These are phyloP conservation scores for Sebastes oblongus DNA, from an alignment of 2,797 vertebrate species.

Conservation along the genomic window DNA sequence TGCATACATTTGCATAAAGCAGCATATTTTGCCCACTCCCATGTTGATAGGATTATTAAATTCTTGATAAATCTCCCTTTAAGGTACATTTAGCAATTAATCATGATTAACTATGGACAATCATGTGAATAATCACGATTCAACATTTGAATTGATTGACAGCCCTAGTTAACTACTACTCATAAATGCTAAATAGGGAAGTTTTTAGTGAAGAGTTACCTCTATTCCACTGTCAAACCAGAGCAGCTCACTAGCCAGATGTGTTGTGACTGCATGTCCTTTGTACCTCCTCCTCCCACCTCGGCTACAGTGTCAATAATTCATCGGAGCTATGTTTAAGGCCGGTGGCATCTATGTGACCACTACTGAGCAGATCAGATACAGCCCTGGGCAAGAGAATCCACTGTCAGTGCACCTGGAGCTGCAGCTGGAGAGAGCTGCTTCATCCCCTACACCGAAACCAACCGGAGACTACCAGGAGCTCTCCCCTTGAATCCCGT, in stretches of 20 bases:
- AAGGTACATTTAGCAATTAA: too few relatives aligned
- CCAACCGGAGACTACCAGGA: constrained; percentile 31
- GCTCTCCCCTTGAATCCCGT: constrained; percentile 40
- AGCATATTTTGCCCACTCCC: too few relatives aligned
- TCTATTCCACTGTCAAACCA: not conserved
- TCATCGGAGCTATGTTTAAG: constrained; percentile 51
- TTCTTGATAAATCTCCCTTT: too few relatives aligned
- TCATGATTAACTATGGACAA: too few relatives aligned
- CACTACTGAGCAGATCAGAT: constrained; percentile 50
- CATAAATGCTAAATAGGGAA: not conserved
- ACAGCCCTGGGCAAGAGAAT: constrained; percentile 45
- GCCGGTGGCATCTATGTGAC: constrained; percentile 53
- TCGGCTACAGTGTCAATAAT: constrained; percentile 65
- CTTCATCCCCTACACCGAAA: constrained; percentile 20
- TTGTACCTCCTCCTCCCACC: constrained; percentile 14
- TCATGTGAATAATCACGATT: too few relatives aligned
- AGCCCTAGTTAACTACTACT: not conserved
- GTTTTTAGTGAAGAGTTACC: not conserved
- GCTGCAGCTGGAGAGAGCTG: constrained; percentile 16
- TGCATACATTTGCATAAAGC: too few relatives aligned
- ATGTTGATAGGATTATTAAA: too few relatives aligned
- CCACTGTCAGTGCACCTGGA: constrained; percentile 28
- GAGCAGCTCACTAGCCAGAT: constrained; percentile 8
- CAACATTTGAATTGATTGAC: too few relatives aligned
- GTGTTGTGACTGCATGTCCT: constrained; percentile 33